Conservation (phyloP, 2,113 vertebrate species). For the Ranitomeya imitator region DNA sequence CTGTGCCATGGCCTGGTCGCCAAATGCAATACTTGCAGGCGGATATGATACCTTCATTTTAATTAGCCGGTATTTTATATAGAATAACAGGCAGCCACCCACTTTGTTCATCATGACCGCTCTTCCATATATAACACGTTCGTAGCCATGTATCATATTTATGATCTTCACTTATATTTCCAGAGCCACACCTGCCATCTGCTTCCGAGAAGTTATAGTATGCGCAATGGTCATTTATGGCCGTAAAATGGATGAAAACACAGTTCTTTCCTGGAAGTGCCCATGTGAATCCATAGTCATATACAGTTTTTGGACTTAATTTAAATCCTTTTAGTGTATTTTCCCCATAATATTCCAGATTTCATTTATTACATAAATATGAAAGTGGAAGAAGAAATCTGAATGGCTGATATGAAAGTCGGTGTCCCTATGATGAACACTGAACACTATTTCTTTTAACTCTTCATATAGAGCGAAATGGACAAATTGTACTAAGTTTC, state of each 20-base stretch:
- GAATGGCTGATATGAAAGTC: too few relatives aligned
- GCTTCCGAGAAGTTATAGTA: background rate
- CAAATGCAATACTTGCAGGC: slow-evolving; percentile 1
- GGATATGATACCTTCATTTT: slow-evolving; percentile 18
- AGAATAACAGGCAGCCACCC: slow-evolving; percentile 16
- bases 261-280: background rate
- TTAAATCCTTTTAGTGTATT: background rate
- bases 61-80: slow-evolving; percentile 21
- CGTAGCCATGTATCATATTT: slow-evolving; percentile 16
- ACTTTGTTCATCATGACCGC: background rate
- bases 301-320: background rate
- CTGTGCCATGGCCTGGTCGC: background rate
- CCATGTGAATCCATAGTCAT: background rate
- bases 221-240: background rate
- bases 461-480: too few relatives aligned
- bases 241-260: background rate
- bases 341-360: background rate
- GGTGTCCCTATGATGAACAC: too few relatives aligned
- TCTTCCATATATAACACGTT: slow-evolving; percentile 10
- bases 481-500: too few relatives aligned
- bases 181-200: slow-evolving; percentile 16
- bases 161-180: slow-evolving; percentile 14
- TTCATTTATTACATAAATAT: background rate
- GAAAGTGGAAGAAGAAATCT: background rate
- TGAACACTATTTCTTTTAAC: too few relatives aligned